phyloP scores from a whole-genome alignment of 2,113 vertebrate species.

The Xiphophorus maculatus region DNA sequence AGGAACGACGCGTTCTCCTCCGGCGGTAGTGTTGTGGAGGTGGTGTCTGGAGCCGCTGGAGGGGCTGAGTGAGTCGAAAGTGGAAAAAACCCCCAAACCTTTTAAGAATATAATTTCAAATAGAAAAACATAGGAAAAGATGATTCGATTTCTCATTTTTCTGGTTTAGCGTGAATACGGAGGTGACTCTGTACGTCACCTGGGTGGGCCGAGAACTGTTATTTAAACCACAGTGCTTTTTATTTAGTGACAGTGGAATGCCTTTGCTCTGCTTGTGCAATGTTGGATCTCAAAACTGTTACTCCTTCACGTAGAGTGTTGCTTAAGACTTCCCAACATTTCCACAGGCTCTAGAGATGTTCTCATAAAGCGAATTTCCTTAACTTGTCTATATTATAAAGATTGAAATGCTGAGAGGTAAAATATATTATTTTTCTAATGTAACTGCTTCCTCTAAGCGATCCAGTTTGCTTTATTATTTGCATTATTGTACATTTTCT shows the following conservation, averaged over 20 bases:
- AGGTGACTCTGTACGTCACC: conserved; percentile 51
- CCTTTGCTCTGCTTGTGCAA: conserved; percentile 47
- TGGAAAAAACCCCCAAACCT: conserved; percentile 7
- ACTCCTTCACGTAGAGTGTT: conserved; percentile 30
- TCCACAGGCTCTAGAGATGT: conserved; percentile 23
- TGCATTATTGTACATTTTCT: conserved; percentile 50
- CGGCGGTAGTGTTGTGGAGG: conserved; percentile 41
- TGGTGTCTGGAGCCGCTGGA: conserved; percentile 49
- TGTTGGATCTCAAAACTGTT: conserved; percentile 67
- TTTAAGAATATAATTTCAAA: conserved; percentile 57
- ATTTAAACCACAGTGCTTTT: conserved; percentile 68
- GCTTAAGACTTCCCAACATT: conserved; percentile 31
- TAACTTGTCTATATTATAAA: conserved; percentile 50
- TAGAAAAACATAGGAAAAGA: conserved; percentile 62
- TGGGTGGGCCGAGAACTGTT: conserved; percentile 70
- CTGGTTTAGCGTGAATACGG: conserved; percentile 43
- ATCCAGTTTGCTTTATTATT: conserved; percentile 56
- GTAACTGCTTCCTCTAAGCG: conserved; percentile 46
- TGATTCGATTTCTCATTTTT: conserved; percentile 53
- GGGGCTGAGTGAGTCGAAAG: conserved; percentile 36
- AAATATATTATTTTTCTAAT: conserved; percentile 69
- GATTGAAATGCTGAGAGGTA: conserved; percentile 40
- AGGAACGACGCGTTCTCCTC: background rate
- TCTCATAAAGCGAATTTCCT: conserved; percentile 26
- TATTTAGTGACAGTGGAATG: conserved; percentile 48